phyloP scores from a whole-genome alignment of 1,140 invertebrate species.

The Drosophila athabasca region DNA sequence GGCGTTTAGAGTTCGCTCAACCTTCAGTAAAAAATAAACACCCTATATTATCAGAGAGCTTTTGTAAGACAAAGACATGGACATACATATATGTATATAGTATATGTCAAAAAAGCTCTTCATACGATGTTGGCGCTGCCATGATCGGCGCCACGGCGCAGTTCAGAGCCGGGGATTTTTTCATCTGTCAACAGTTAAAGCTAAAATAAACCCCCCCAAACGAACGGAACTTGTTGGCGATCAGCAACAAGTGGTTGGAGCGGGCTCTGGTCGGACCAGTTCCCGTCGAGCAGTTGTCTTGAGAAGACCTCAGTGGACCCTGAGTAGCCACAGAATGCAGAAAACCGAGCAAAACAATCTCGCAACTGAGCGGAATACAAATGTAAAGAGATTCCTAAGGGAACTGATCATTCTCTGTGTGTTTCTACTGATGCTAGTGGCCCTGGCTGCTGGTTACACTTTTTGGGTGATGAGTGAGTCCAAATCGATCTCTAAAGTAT shows the following conservation, averaged over 20 bases:
- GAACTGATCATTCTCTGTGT: conserved; percentile 47
- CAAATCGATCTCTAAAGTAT: background rate
- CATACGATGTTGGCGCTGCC: background rate
- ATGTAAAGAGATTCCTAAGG: conserved; percentile 15
- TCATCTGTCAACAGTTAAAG: conserved; percentile 27
- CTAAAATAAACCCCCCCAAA: conserved; percentile 14
- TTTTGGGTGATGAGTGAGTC: conserved; percentile 61
- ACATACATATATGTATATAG: conserved; percentile 9
- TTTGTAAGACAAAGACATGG: background rate
- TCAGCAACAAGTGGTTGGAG: conserved; percentile 13
- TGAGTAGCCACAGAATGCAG: conserved; percentile 11
- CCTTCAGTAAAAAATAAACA: conserved; percentile 7
- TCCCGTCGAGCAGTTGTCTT: conserved; percentile 41
- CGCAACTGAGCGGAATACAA: conserved; percentile 18
- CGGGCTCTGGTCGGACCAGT: conserved; percentile 43
- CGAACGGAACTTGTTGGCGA: conserved; percentile 25
- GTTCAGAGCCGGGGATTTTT: conserved; percentile 36
- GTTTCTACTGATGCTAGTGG: conserved; percentile 53
- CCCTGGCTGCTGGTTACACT: conserved; percentile 45
- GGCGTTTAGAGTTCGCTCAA: conserved; percentile 24
- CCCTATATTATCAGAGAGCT: conserved; percentile 28
- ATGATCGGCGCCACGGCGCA: conserved; percentile 16
- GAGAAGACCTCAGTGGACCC: background rate
- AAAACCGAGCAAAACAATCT: conserved; percentile 4
- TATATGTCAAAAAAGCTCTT: conserved; percentile 15